Evolutionary conservation across 37 sponge, comb jelly and placozoan genomes (phyloP).

Genomic region (Cliona cf. orientalis): DNA sequence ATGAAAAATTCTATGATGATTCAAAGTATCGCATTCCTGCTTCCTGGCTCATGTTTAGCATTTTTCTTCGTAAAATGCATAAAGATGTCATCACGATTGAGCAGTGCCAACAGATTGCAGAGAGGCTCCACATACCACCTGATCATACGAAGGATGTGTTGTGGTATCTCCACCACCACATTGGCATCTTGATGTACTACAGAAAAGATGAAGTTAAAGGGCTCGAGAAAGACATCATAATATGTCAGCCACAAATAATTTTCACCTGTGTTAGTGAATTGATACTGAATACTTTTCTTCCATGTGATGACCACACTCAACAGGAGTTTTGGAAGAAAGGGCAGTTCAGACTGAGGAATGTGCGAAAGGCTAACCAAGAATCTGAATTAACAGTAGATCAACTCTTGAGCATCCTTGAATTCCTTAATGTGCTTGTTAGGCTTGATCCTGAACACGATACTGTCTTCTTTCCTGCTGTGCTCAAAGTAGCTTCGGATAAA

Average conservation of each 20-base stretch:
- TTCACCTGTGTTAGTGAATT: constrained; percentile 4
- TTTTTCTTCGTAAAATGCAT: constrained; percentile 19
- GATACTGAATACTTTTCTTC: constrained; percentile 13
- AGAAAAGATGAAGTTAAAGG: not conserved
- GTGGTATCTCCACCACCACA: constrained; percentile 27
- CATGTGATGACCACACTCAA: not conserved
- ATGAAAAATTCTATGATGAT: not conserved
- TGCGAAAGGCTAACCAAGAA: not conserved
- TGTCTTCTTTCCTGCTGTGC: not conserved
- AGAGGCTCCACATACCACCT: not conserved
- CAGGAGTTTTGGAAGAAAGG: not conserved
- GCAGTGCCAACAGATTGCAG: not conserved
- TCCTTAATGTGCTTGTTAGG: not conserved
- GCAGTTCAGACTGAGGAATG: constrained; percentile 3
- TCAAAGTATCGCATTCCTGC: not conserved
- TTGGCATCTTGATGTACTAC: constrained; percentile 23
- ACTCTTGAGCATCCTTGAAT: not conserved
- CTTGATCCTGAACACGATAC: not conserved
- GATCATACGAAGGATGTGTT: not conserved
- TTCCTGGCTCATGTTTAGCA: constrained; percentile 10
- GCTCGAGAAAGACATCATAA: constrained; percentile 12
- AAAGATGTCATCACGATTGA: not conserved
- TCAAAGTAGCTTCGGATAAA: not conserved
- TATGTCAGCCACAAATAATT: constrained; percentile 12
- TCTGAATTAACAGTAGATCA: not conserved